Conservation (phyloP, 2,888 invertebrate genomes). For the Leptinotarsa rubiginosa region DNA sequence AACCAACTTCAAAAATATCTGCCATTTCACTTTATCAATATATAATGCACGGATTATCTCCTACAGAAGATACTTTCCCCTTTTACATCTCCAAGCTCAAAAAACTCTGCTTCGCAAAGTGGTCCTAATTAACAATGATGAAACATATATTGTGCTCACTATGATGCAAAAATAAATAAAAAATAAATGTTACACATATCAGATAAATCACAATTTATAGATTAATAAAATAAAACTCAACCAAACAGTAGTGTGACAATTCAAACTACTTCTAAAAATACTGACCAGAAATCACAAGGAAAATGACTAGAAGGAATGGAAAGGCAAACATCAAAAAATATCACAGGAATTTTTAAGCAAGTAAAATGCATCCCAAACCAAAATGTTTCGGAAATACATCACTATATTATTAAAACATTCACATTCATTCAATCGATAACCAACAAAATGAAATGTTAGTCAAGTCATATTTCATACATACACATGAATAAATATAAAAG, state of each 20-base stretch:
- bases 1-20: not conserved
- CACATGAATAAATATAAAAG: not conserved
- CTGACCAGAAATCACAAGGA: conserved; percentile 44
- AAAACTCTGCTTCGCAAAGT: conserved; percentile 20
- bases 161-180: conserved; percentile 33
- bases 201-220: conserved; percentile 27
- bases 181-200: conserved; percentile 30
- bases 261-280: conserved; percentile 52
- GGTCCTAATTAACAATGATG: not conserved
- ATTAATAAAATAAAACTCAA: conserved; percentile 63
- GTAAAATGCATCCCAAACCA: not conserved
- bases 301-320: conserved; percentile 28
- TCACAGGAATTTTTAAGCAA: conserved; percentile 6
- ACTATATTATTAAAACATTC: no score
- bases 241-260: conserved; percentile 66
- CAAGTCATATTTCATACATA: not conserved
- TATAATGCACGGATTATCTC: not conserved
- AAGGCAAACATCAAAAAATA: conserved; percentile 11
- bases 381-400: no score
- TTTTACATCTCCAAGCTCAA: not conserved
- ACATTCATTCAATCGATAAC: no score
- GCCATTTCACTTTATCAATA: not conserved
- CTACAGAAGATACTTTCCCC: not conserved
- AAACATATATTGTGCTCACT: conserved; percentile 39
- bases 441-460: no score